A percentile compares a stretch with the other conserved stretches of the same genome.
phyloP scores from a whole-genome alignment of 2,888 invertebrate species.

The Parnassius orleans region DNA sequence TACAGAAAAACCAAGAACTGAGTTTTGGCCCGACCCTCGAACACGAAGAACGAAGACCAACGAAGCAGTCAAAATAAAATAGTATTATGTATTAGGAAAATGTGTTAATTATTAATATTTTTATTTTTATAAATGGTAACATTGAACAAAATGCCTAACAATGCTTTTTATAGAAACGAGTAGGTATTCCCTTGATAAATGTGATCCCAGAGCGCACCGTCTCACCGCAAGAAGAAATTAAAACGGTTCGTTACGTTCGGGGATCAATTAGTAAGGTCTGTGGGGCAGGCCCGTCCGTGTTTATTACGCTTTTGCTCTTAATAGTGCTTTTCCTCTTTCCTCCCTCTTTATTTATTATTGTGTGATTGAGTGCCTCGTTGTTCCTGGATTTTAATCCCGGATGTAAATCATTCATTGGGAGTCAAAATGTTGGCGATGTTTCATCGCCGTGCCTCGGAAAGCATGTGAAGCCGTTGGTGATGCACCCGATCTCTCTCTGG shows the following conservation, averaged over 20 bases:
- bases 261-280: conserved; percentile 55
- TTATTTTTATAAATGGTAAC: background rate
- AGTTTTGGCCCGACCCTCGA: too few relatives aligned
- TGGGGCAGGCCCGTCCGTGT: conserved; percentile 29
- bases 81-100: too few relatives aligned
- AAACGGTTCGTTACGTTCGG: conserved; percentile 49
- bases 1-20: too few relatives aligned
- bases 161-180: conserved; percentile 19
- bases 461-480: too few relatives aligned
- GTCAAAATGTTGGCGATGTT: too few relatives aligned
- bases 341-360: conserved; percentile 8
- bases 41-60: too few relatives aligned
- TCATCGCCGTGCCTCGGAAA: too few relatives aligned
- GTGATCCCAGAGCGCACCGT: conserved; percentile 32
- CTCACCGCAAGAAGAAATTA: conserved; percentile 46
- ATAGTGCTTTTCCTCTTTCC: conserved; percentile 1
- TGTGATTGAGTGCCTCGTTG: background rate
- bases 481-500: too few relatives aligned
- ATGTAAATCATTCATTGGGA: too few relatives aligned
- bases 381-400: too few relatives aligned
- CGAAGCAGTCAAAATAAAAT: too few relatives aligned
- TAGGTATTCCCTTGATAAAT: conserved; percentile 37
- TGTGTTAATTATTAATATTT: background rate
- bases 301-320: conserved; percentile 22
- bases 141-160: conserved; percentile 5